Base-by-base conservation (phyloP, 2,113 vertebrate genomes). In the Xenopus tropicalis region DNA sequence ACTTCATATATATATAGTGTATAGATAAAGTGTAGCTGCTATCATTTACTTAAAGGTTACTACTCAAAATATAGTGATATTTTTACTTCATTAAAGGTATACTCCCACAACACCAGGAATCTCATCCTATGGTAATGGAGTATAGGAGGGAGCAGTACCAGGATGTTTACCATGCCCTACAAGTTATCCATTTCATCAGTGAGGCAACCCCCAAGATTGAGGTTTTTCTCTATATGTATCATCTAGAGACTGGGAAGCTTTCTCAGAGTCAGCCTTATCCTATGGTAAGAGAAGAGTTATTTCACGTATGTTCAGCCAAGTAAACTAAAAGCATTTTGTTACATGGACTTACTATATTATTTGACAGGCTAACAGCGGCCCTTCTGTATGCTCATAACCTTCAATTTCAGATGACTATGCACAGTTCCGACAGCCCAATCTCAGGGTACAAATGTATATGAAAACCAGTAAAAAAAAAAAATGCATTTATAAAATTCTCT, bases 71-170 rank as follows among this genome's bases (percentile, higher is more conserved):
- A 37, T 37, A 37, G 10, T 37, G 5, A 7, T 37, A 37, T 37
- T 3, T 37, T 37, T 54, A 17, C 21, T 59, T 66, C 66, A 7
- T 19, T 74, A n/a, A 66, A 99, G 97, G 97, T 37, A 93, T 99
- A 80, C 82, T 98, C 61, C 97, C 97, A 51, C 94, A 94, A 11
- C 94, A 98, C 82, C 93, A 93, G 0, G 93, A 98, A 65, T 97
- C 95, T 68, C 96, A 98, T 0, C 1, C 82, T n/a, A 83, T 90
- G 86, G 97, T 99, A 77, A 92, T 91, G 83, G 83, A 78, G 29
- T 96, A 92, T 80, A 88, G 94, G 48, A 89, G 83, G 79, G 92
- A 96, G 69, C 95, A 99, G 85, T 98, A 94, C 81, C 81, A 85
- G 54, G 96, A 98, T 44, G 12, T 98, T 42, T 76, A 92, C 66